These are phyloP conservation scores for Dreissena polymorpha DNA, from an alignment of 1,140 invertebrate genomes.

Conservation along the genomic window DNA sequence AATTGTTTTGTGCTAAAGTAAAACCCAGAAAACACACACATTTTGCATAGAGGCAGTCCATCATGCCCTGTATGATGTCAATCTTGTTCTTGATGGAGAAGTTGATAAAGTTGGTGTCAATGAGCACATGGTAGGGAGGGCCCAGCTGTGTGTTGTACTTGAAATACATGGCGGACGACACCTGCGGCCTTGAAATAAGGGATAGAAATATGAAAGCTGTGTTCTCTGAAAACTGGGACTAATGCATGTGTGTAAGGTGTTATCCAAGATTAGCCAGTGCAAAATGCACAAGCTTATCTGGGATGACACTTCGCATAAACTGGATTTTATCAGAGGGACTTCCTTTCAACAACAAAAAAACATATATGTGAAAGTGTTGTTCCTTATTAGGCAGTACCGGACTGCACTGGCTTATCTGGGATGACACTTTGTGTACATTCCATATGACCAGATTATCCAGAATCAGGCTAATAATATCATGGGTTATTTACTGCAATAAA, in stretches of 20 bases:
- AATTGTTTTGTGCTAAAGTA: no score
- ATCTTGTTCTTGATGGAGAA: slow-evolving; percentile 99
- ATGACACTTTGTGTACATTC: no score
- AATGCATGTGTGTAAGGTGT: no score
- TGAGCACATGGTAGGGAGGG: slow-evolving; percentile 97
- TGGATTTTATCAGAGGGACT: neutral
- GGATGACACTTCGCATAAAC: neutral
- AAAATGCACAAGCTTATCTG: neutral
- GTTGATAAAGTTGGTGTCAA: slow-evolving; percentile 99
- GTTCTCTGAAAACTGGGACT: no score
- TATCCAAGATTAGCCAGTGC: neutral
- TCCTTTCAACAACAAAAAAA: neutral
- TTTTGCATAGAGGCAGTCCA: slow-evolving; percentile 99
- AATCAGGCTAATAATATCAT: no score
- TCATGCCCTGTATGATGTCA: slow-evolving; percentile 98
- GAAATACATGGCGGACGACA: slow-evolving; percentile 96
- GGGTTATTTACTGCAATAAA: no score
- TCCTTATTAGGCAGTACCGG: neutral
- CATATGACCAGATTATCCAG: no score
- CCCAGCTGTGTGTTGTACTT: slow-evolving; percentile 99
- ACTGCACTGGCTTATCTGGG: no score
- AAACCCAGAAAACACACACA: slow-evolving; percentile 82
- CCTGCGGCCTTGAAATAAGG: slow-evolving; percentile 84
- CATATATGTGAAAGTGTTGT: neutral
- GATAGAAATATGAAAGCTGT: neutral